A percentile compares a stretch with the other conserved stretches of the same genome.
These are phyloP conservation scores for Hemithea aestivaria DNA, from an alignment of 2,888 invertebrate species.

Conservation along the genomic window DNA sequence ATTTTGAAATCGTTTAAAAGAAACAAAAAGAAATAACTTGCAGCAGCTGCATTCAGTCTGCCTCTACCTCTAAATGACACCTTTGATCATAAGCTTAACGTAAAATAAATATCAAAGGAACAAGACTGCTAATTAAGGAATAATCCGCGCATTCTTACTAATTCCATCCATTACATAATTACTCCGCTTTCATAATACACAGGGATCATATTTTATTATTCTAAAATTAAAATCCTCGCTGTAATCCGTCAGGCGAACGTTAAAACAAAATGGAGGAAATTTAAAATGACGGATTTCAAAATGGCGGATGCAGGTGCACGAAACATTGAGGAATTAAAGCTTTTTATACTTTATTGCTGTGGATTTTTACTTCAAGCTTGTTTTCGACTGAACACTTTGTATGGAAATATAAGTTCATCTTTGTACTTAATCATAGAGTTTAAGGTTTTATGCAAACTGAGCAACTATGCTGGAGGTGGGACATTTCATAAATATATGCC, in stretches of 20 bases:
- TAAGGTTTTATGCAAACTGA: no score
- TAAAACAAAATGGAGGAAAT: constrained; percentile 42
- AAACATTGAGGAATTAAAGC: constrained; percentile 39
- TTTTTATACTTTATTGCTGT: constrained; percentile 29
- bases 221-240: constrained; percentile 49
- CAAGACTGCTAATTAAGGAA: constrained; percentile 58
- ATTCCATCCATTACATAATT: constrained; percentile 68
- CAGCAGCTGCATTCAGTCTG: no score
- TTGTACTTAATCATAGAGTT: no score
- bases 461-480: no score
- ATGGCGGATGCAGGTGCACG: constrained; percentile 60
- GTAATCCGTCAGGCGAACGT: constrained; percentile 66
- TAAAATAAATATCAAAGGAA: constrained; percentile 36
- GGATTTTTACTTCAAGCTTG: constrained; percentile 9
- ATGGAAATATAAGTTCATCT: background rate
- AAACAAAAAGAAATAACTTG: no score
- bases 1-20: no score
- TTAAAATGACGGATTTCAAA: constrained; percentile 53
- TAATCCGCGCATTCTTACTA: constrained; percentile 62
- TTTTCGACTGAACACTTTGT: no score
- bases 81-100: background rate
- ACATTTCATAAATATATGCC: no score
- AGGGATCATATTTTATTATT: constrained; percentile 67
- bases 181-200: constrained; percentile 55
- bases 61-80: background rate